phyloP scores from a whole-genome alignment of 2,113 vertebrate genomes.

The mouse (Mus musculus) region DNA sequence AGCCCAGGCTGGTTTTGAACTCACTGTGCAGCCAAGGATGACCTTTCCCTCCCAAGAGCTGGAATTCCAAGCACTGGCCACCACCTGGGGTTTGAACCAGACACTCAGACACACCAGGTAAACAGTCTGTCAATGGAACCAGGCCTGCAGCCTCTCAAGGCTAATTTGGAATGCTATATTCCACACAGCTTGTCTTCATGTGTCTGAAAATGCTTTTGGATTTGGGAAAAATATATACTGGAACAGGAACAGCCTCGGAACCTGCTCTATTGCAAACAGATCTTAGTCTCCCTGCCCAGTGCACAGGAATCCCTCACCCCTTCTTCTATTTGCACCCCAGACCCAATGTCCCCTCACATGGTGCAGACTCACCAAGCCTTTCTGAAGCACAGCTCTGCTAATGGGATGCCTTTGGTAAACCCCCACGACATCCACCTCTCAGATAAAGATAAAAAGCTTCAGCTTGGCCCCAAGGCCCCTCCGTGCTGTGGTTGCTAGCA shows the following conservation, averaged over 20 bases:
- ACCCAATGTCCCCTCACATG: accelerated
- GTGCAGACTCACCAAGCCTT: neutral
- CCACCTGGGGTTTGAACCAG: neutral
- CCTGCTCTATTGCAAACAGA: neutral
- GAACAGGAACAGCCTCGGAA: neutral
- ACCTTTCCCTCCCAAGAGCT: neutral
- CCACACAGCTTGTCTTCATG: conserved; percentile 46
- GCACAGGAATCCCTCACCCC: neutral
- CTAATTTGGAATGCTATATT: conserved; percentile 52
- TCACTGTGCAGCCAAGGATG: neutral
- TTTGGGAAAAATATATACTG: conserved; percentile 42
- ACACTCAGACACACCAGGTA: neutral
- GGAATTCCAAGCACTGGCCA: neutral
- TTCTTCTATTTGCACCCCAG: neutral
- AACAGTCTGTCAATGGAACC: neutral
- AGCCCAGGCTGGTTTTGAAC: neutral
- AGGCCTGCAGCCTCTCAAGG: neutral
- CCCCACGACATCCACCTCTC: neutral
- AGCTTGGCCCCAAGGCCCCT: neutral
- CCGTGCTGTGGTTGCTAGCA: neutral
- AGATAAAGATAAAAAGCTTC: neutral
- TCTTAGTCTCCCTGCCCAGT: neutral
- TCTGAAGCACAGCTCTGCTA: neutral
- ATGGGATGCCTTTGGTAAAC: neutral
- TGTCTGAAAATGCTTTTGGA: conserved; percentile 35